A percentile compares a stretch with the other conserved stretches of the same genome.
These are phyloP conservation scores for Drosophila mettleri DNA, from an alignment of 2,888 invertebrate genomes.

Conservation along the genomic window DNA sequence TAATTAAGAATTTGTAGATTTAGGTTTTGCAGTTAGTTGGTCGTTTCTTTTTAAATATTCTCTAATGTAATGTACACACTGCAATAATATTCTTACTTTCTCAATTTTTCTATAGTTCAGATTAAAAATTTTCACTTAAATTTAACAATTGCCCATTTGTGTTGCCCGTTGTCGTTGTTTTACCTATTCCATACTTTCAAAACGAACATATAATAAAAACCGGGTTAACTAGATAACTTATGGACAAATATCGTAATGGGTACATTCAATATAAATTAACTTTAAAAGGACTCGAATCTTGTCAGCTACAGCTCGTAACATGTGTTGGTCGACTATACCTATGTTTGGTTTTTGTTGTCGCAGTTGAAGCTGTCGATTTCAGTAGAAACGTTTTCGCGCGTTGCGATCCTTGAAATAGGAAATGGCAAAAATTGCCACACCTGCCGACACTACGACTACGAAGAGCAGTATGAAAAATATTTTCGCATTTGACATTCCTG, in stretches of 20 bases:
- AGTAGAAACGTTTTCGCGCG: conserved; percentile 92
- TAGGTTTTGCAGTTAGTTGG: conserved; percentile 41
- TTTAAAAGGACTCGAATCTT: conserved; percentile 48
- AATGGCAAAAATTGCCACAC: conserved; percentile 93
- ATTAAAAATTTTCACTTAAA: conserved; percentile 75
- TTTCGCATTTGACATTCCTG: conserved; percentile 95
- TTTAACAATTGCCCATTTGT: conserved; percentile 70
- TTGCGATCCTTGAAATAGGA: conserved; percentile 97
- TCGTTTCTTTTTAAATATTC: conserved; percentile 45
- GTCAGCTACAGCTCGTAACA: conserved; percentile 52
- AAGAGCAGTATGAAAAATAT: conserved; percentile 95
- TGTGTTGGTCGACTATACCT: conserved; percentile 53
- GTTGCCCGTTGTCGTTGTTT: conserved; percentile 22
- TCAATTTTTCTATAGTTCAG: conserved; percentile 76
- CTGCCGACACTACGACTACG: conserved; percentile 92
- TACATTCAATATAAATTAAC: conserved; percentile 62
- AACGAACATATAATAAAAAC: conserved; percentile 32
- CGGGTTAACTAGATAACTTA: conserved; percentile 41
- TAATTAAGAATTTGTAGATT: background rate
- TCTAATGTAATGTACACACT: conserved; percentile 62
- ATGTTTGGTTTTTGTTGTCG: conserved; percentile 42
- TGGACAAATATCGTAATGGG: conserved; percentile 52
- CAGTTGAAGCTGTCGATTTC: conserved; percentile 16
- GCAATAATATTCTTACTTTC: conserved; percentile 76
- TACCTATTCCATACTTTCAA: conserved; percentile 33